Conservation (phyloP, 2,888 invertebrate genomes). For the Trissoscelio sp. region DNA sequence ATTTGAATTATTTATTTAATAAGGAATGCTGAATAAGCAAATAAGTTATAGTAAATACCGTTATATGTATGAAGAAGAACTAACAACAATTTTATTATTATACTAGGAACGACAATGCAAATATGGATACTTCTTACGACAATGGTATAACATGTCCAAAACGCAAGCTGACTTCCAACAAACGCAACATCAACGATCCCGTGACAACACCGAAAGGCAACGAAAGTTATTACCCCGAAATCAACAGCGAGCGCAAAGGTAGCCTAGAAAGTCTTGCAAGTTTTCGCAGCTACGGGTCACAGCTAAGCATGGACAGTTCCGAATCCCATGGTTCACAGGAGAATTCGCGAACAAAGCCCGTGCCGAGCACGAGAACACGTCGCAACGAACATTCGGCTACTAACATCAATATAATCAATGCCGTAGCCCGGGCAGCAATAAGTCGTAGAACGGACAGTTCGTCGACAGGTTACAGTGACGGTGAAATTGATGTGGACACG, state of each 20-base stretch:
- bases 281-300: constrained; percentile 83
- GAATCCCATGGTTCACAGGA: constrained; percentile 80
- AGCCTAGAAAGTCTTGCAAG: constrained; percentile 85
- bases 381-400: constrained; percentile 77
- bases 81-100: too few relatives aligned
- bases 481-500: constrained; percentile 83
- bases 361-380: constrained; percentile 80
- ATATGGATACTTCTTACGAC: constrained; percentile 76
- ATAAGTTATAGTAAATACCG: too few relatives aligned
- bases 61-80: too few relatives aligned
- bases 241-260: constrained; percentile 84
- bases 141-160: constrained; percentile 80
- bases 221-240: constrained; percentile 75
- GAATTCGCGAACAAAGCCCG: constrained; percentile 77
- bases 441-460: constrained; percentile 80
- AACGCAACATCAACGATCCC: constrained; percentile 81
- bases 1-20: neutral
- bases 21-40: too few relatives aligned
- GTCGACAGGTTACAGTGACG: constrained; percentile 83
- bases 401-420: constrained; percentile 73
- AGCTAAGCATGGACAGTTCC: constrained; percentile 83
- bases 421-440: constrained; percentile 74
- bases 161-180: constrained; percentile 79
- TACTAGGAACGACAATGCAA: constrained; percentile 68
- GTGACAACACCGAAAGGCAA: constrained; percentile 78